Conservation (phyloP, 1,140 invertebrate genomes). For the Condylostylus longicornis region DNA sequence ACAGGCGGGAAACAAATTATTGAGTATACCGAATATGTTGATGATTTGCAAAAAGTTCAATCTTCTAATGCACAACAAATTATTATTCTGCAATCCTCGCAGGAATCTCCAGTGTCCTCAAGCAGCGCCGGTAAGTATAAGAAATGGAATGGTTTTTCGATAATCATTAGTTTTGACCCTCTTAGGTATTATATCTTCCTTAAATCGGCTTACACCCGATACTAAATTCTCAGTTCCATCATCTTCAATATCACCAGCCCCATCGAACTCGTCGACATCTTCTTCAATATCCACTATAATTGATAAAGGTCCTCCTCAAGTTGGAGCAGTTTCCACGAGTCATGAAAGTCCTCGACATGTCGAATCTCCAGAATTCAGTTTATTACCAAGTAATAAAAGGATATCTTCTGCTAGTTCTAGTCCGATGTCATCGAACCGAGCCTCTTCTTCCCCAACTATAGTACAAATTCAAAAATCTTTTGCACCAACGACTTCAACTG, state of each 20-base stretch:
- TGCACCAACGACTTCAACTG: constrained; percentile 13
- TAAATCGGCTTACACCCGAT: no score
- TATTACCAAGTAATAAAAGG: background rate
- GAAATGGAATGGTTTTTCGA: background rate
- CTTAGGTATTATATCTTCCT: no score
- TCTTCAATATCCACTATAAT: constrained; percentile 3
- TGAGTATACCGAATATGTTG: no score
- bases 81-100: constrained; percentile 18
- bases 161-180: no score
- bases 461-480: background rate
- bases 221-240: no score
- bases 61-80: no score
- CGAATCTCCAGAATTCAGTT: constrained; percentile 18
- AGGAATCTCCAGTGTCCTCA: constrained; percentile 29
- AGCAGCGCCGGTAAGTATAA: constrained; percentile 13
- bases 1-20: no score
- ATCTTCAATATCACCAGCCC: constrained; percentile 1
- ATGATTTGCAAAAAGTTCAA: no score
- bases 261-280: constrained; percentile 12
- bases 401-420: constrained; percentile 14
- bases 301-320: constrained; percentile 23
- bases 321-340: constrained; percentile 30
- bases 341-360: constrained; percentile 27
- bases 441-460: constrained; percentile 3
- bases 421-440: constrained; percentile 1